These are phyloP conservation scores for Hyperopisus bebe DNA, from an alignment of 2,113 vertebrate species.

Conservation along the genomic window DNA sequence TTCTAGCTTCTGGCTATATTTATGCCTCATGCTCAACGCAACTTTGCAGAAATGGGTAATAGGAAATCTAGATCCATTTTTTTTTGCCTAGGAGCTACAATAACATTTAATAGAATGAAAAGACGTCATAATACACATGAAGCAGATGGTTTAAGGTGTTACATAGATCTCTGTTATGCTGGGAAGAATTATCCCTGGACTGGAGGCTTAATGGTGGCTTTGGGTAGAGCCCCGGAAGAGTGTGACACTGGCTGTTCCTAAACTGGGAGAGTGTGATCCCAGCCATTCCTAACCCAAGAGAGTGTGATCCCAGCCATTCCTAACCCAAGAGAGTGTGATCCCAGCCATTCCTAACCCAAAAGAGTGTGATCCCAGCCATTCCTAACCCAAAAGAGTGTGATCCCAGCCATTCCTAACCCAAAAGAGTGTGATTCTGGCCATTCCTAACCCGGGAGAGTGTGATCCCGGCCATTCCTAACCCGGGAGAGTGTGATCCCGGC, in stretches of 20 bases:
- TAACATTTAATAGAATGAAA: conserved; percentile 8
- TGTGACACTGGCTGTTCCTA: neutral
- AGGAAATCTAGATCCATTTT: neutral
- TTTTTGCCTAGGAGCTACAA: conserved; percentile 1
- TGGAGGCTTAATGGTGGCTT: neutral
- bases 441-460: neutral
- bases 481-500: neutral
- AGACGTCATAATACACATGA: neutral
- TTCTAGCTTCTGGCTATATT: neutral
- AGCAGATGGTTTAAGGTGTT: neutral
- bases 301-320: no score
- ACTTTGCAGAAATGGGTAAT: conserved; percentile 2
- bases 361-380: neutral
- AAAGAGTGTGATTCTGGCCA: neutral
- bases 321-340: neutral
- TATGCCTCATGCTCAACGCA: neutral
- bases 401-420: neutral
- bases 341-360: neutral
- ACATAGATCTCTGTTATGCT: neutral
- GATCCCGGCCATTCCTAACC: neutral
- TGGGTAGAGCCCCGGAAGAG: neutral
- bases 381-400: neutral
- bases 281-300: neutral
- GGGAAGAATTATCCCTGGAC: neutral
- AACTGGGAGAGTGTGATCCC: neutral